Conservation (phyloP, 2,113 vertebrate genomes). For the Gallinago paraguaiae region DNA sequence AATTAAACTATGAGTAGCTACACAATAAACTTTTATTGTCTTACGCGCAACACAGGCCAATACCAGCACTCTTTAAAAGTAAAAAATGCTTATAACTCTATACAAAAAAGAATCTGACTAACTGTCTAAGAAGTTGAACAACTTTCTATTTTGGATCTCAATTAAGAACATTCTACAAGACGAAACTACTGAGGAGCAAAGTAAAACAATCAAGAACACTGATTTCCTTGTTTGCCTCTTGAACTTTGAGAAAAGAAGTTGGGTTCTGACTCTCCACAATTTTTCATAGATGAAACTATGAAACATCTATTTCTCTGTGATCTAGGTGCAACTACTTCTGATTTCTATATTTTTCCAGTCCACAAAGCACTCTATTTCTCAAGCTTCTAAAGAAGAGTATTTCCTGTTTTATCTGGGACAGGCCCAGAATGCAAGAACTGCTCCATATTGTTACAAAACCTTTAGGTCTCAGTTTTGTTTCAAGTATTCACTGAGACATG, state of each 20-base stretch:
- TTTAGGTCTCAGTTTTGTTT: not conserved
- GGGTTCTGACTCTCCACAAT: not conserved
- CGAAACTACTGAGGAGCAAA: not conserved
- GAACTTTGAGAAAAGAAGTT: not conserved
- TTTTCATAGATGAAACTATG: not conserved
- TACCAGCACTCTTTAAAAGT: not conserved
- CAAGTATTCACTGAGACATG: not conserved
- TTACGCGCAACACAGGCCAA: not conserved
- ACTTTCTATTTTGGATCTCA: not conserved
- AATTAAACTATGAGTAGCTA: not conserved
- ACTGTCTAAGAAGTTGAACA: not conserved
- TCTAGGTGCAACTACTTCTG: not conserved
- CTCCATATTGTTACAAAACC: not conserved
- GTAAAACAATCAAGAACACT: not conserved
- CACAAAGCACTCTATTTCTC: not conserved
- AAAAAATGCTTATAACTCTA: not conserved
- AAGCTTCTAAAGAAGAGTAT: not conserved
- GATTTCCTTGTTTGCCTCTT: not conserved
- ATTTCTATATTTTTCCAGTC: not conserved
- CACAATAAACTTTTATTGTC: not conserved
- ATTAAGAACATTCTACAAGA: not conserved
- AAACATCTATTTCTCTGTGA: not conserved
- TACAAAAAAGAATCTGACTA: not conserved
- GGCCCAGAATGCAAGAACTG: not conserved
- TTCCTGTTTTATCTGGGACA: not conserved